Evolutionary conservation across 2,888 invertebrate species (phyloP).

Genomic region (Hyles lineata): DNA sequence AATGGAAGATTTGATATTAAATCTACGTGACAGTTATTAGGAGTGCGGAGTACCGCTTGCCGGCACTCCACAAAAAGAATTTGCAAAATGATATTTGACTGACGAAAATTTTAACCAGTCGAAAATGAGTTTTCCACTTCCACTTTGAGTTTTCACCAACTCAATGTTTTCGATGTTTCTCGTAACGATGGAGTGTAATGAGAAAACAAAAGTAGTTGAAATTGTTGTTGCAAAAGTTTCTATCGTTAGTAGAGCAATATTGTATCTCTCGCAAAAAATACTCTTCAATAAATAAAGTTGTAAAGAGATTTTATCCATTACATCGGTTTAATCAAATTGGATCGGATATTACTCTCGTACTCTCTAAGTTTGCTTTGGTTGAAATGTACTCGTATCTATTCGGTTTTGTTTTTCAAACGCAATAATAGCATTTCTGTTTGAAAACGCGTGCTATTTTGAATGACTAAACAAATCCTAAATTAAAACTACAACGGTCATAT

Average conservation of each 20-base stretch:
- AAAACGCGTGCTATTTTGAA: neutral
- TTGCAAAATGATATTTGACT: slow-evolving; percentile 65
- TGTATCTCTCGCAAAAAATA: neutral
- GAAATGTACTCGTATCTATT: neutral
- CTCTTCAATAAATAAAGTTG: neutral
- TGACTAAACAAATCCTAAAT: neutral
- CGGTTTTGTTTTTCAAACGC: neutral
- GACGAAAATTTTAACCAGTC: slow-evolving; percentile 57
- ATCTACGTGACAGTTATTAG: slow-evolving; percentile 83
- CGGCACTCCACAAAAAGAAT: slow-evolving; percentile 62
- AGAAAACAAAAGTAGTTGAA: slow-evolving; percentile 24
- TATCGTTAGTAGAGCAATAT: slow-evolving; percentile 1
- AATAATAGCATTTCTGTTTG: neutral
- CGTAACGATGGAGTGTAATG: slow-evolving; percentile 18
- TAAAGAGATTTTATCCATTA: neutral
- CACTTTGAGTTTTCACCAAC: slow-evolving; percentile 18
- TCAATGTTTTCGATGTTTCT: slow-evolving; percentile 15
- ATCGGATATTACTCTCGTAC: neutral
- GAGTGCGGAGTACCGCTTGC: slow-evolving; percentile 63
- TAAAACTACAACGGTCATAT: too few relatives aligned
- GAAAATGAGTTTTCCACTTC: slow-evolving; percentile 43
- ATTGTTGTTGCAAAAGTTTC: slow-evolving; percentile 8
- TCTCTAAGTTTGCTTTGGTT: neutral
- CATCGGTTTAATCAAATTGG: neutral
- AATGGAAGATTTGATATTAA: slow-evolving; percentile 81